phyloP scores from a whole-genome alignment of 2,113 vertebrate genomes.

The Gadus macrocephalus region DNA sequence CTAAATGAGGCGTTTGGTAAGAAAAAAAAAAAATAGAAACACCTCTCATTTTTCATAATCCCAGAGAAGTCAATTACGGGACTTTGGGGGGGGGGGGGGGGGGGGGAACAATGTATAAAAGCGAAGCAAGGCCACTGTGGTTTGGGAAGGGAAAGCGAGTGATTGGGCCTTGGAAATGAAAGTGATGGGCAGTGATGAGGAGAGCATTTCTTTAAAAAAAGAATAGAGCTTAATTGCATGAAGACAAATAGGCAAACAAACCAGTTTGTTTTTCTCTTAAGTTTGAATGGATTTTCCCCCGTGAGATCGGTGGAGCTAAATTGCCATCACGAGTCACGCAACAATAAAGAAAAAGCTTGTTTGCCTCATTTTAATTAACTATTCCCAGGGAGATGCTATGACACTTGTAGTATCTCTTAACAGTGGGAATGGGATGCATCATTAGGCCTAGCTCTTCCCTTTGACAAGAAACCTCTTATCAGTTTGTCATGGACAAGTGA shows the following conservation, averaged over 20 bases:
- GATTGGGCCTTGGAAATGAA: conserved; percentile 39
- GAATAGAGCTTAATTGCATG: conserved; percentile 45
- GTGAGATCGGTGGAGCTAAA: conserved; percentile 3
- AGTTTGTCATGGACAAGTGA: conserved; percentile 4
- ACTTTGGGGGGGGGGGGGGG: conserved; percentile 29
- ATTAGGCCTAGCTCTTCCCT: conserved; percentile 23
- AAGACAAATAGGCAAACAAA: conserved; percentile 20
- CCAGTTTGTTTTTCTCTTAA: conserved; percentile 25
- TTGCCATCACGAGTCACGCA: conserved; percentile 3
- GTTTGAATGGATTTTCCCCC: conserved; percentile 23
- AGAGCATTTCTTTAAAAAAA: conserved; percentile 9
- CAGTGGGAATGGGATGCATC: conserved; percentile 15
- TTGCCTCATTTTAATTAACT: conserved; percentile 5
- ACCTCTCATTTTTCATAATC: conserved; percentile 62
- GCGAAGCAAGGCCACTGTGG: conserved; percentile 16
- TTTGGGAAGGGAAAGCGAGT: conserved; percentile 33
- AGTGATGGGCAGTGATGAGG: conserved; percentile 1
- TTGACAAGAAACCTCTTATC: conserved; percentile 20
- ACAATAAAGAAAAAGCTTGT: conserved; percentile 17
- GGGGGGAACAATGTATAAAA: conserved; percentile 10
- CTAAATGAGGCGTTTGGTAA: conserved; percentile 57
- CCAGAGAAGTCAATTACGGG: conserved; percentile 56
- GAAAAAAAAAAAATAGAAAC: conserved; percentile 14
- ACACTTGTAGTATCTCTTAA: conserved; percentile 9
- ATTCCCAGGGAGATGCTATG: conserved; percentile 27